Conservation (phyloP, 2,797 vertebrate genomes). For the Eutrigla gurnardus region DNA sequence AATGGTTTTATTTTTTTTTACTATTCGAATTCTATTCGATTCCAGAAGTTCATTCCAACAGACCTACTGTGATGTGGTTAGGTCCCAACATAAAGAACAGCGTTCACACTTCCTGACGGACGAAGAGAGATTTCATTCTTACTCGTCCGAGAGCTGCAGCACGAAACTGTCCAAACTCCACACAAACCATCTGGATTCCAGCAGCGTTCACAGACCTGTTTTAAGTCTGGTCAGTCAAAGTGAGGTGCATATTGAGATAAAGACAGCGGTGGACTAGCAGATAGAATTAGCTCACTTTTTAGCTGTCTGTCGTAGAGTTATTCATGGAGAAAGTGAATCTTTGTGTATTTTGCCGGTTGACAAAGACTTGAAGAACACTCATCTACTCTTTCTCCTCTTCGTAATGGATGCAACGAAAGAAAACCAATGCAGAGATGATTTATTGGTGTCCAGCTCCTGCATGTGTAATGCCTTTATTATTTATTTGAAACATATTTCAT, state of each 20-base stretch:
- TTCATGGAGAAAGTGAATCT: neutral
- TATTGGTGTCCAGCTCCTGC: slow-evolving; percentile 28
- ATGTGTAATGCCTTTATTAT: slow-evolving; percentile 21
- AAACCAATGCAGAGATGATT: slow-evolving; percentile 24
- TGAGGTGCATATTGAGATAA: neutral
- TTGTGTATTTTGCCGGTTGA: neutral
- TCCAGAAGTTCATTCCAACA: too few species aligned
- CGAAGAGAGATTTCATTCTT: neutral
- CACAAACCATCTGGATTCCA: neutral
- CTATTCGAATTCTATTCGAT: too few species aligned
- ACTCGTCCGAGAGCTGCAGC: neutral
- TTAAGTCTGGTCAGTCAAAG: neutral
- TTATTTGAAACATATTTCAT: slow-evolving; percentile 35
- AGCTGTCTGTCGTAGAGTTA: neutral
- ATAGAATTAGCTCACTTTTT: neutral
- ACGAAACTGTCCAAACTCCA: neutral
- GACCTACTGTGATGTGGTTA: too few species aligned
- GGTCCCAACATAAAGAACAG: rapidly evolving
- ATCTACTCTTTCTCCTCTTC: neutral
- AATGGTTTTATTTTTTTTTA: too few species aligned
- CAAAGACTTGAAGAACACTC: neutral
- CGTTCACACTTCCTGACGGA: neutral
- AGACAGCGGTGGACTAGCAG: neutral
- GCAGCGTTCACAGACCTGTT: neutral
- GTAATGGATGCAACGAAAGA: neutral